Evolutionary conservation across 2,888 invertebrate genomes (phyloP), one percentile per base, ranked within the genome.

Genomic region (Coelopa pilipes): DNA sequence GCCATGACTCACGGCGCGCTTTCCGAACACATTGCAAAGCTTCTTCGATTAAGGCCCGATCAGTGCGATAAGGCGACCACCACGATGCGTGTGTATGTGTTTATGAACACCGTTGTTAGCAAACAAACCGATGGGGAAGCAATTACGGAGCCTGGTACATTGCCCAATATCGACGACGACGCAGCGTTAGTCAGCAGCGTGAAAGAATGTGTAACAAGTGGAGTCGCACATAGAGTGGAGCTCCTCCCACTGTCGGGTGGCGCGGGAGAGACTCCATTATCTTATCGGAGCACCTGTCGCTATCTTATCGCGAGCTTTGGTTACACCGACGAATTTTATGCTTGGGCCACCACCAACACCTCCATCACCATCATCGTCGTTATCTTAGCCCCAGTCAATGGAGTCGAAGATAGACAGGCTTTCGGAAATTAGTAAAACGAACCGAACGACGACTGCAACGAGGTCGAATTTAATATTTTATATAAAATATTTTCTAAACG

Each of bases 271-370:
- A 9, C 53, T 53, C 19, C 10, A 7, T 69, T 73, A 74, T 74
- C 74, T 74, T 74, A 74, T 70, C 74, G 47, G 4, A 1, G 17
- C 24, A 53, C 11, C 21, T 71, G 15, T 53, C 1, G 17, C 55
- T 71, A 71, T 71, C 63, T 71, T 71, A 71, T 71, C 71, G 46
- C 45, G 4, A 66, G 70, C 70, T 74, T 70, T 65, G 70, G 17
- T 59, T 70, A 68, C 57, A 57, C 71, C 65, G 45, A 60, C 34
- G 68, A 67, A 73, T 73, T 73, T 49, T 73, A 66, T 67, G 72
- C 62, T 73, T 70, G n/a, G 59, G 45, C 60, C 60, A 66, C 47
- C 49, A 15, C 66, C 72, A 55, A 55, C 67, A 62, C n/a, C 34
- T 4, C 2, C 34, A 34, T 34, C 34, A 34, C 34, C 2, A 34